Base-by-base conservation (phyloP, 1,140 invertebrate species). In the Meloidogyne floridensis region DNA sequence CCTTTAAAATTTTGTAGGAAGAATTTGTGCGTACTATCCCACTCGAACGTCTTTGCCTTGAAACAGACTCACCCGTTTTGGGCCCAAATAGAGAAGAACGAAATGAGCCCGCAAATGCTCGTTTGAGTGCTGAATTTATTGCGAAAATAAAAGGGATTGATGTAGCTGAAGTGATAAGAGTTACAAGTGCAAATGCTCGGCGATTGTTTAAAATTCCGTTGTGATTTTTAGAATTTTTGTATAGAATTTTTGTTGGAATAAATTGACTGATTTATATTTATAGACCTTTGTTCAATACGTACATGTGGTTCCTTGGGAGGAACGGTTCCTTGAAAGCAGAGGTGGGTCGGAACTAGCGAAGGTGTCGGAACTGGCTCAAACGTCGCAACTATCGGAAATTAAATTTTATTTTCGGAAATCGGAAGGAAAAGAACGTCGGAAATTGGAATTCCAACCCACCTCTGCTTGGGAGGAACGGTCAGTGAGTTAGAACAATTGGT, bases 51-150 rank as follows among this genome's bases (percentile, higher is more conserved):
- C 71, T 87, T 5, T 86, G 82, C 32, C 72, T 87, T 15, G 86
- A 87, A 82, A 87, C 75, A n/a, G 86, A 87, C 65, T 86, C 86
- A 18, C 86, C 86, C 0, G 84, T 87, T 15, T 69, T 87, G 2
- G 86, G 86, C 0, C 82, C 82, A 6, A 72, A 51, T 5, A 77
- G 81, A 54, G 73, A 87, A 82, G 85, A 81, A 54, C 80, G 91
- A 75, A 91, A 91, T 83, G 90, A 89, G 69, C 91, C 91, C 4
- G 80, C 83, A 5, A 91, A 91, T 80, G 83, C 91, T 43, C 59
- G n/a, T 1, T 78, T 91, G 32, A 90, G 90, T 13, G 91, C 90
- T 82, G 87, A 91, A 72, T 90, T 90, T 76, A 90, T 91, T 32
- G 89, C 91, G 2, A 83, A 86, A 75, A 80, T 90, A 9, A 91